phyloP scores from a whole-genome alignment of 2,888 invertebrate genomes.

The Brachylomia viminalis region DNA sequence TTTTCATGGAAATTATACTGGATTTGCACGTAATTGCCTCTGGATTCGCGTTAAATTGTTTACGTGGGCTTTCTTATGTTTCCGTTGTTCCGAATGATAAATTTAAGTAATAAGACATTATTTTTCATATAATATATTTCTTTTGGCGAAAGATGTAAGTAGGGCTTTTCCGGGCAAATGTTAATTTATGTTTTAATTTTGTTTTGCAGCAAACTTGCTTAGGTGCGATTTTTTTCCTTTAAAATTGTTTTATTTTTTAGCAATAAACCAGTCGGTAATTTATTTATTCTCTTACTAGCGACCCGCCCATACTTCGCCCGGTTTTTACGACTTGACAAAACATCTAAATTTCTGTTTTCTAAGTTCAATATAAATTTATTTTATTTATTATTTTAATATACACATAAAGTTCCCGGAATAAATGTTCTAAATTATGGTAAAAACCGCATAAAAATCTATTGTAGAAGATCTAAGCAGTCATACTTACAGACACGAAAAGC shows the following conservation, averaged over 20 bases:
- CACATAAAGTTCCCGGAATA: background rate
- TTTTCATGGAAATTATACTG: slow-evolving; percentile 57
- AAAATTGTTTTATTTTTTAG: background rate
- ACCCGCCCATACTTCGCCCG: background rate
- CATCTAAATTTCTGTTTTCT: background rate
- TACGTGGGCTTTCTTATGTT: slow-evolving; percentile 50
- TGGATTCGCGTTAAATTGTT: slow-evolving; percentile 55
- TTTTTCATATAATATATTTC: slow-evolving; percentile 43
- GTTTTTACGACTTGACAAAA: background rate
- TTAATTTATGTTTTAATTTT: slow-evolving; percentile 27
- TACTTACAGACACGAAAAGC: background rate
- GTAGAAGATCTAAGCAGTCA: background rate
- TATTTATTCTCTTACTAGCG: background rate
- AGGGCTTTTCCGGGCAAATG: slow-evolving; percentile 20
- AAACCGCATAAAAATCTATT: background rate
- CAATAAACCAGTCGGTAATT: background rate
- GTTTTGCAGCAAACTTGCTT: background rate
- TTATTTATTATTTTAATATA: background rate
- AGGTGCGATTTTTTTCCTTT: background rate
- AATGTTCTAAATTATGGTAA: background rate
- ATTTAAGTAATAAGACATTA: slow-evolving; percentile 48
- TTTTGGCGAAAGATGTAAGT: slow-evolving; percentile 15
- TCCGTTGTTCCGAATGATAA: slow-evolving; percentile 54
- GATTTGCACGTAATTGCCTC: slow-evolving; percentile 59
- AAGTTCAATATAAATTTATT: background rate